phyloP scores from a whole-genome alignment of 1,140 invertebrate genomes.

The Bacillus rossius region DNA sequence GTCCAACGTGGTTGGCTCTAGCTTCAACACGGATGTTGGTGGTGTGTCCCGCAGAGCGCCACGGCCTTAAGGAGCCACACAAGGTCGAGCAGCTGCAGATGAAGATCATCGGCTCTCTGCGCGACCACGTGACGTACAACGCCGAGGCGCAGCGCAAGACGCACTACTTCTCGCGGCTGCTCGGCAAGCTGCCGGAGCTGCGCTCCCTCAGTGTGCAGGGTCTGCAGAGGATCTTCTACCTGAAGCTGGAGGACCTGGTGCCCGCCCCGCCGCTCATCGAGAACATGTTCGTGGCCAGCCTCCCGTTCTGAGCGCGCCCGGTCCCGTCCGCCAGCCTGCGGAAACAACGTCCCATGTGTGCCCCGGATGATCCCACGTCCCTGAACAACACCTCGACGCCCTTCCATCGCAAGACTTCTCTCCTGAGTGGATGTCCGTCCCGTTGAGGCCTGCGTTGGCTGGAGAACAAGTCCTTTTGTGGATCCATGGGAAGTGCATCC shows the following conservation, averaged over 20 bases:
- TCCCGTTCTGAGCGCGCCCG: constrained; percentile 75
- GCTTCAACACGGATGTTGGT: too few species aligned
- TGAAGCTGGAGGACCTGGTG: constrained; percentile 88
- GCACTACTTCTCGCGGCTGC: constrained; percentile 86
- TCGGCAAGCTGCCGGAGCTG: constrained; percentile 87
- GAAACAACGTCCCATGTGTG: too few species aligned
- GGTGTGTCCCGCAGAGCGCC: constrained; percentile 68
- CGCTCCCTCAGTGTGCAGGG: constrained; percentile 88
- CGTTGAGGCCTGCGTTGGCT: too few species aligned
- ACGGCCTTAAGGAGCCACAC: constrained; percentile 85
- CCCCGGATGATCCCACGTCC: too few species aligned
- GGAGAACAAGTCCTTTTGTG: too few species aligned
- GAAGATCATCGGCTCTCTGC: constrained; percentile 89
- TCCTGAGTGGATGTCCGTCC: too few species aligned
- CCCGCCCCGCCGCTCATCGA: constrained; percentile 89
- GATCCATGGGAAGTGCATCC: too few species aligned
- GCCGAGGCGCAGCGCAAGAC: constrained; percentile 79
- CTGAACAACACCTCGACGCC: too few species aligned
- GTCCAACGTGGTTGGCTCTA: too few species aligned
- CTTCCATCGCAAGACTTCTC: too few species aligned
- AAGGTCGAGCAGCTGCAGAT: constrained; percentile 91
- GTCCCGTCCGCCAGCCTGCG: too few species aligned
- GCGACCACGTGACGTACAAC: constrained; percentile 93
- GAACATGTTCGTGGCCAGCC: constrained; percentile 89
- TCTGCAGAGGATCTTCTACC: constrained; percentile 88